Evolutionary conservation across 1,140 invertebrate species (phyloP).

Genomic region (Leucophenga varia): DNA sequence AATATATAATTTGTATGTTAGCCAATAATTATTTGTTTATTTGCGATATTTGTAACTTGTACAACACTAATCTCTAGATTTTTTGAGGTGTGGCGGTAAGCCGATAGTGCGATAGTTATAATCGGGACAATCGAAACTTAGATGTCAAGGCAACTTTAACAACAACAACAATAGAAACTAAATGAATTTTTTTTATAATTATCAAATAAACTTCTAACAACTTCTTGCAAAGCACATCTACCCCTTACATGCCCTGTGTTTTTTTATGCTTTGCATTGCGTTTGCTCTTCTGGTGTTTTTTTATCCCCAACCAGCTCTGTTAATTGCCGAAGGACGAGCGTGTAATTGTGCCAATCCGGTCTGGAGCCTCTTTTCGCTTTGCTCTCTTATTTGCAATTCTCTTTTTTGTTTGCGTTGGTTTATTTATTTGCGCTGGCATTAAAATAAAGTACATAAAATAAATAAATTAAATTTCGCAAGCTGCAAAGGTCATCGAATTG

Average conservation of each 20-base stretch:
- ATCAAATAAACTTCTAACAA: too few relatives aligned
- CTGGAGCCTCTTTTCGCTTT: slow-evolving; percentile 5
- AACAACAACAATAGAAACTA: too few relatives aligned
- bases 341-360: slow-evolving; percentile 44
- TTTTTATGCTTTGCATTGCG: slow-evolving; percentile 15
- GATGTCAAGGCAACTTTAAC: too few relatives aligned
- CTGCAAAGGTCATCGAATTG: slow-evolving; percentile 21
- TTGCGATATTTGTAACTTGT: too few relatives aligned
- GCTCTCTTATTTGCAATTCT: slow-evolving; percentile 1
- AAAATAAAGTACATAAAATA: slow-evolving; percentile 25
- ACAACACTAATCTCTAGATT: too few relatives aligned
- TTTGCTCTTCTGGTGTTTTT: slow-evolving; percentile 17
- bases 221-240: neutral
- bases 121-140: too few relatives aligned
- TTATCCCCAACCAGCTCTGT: slow-evolving; percentile 13
- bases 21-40: too few relatives aligned
- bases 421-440: slow-evolving; percentile 27
- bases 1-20: too few relatives aligned
- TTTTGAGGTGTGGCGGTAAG: too few relatives aligned
- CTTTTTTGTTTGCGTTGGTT: slow-evolving; percentile 8
- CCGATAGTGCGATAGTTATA: too few relatives aligned
- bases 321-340: slow-evolving; percentile 45
- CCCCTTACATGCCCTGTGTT: slow-evolving; percentile 4
- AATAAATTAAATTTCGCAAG: slow-evolving; percentile 25
- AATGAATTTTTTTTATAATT: too few relatives aligned